Base-by-base conservation (phyloP, 2,888 invertebrate species). In the Ethmia dodecea region DNA sequence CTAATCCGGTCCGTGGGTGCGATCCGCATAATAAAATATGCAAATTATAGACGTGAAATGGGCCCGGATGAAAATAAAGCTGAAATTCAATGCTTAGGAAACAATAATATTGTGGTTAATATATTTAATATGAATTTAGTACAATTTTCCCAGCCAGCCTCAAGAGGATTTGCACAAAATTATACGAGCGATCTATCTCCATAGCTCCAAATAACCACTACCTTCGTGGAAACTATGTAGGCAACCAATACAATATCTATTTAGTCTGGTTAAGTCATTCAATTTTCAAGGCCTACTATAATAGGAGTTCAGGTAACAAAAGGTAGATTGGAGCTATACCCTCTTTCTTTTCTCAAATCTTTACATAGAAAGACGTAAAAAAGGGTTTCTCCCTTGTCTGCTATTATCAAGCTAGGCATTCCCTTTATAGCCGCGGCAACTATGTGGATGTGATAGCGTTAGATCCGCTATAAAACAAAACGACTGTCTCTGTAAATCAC, bases 401-500 rank as follows among this genome's bases (percentile, higher is more conserved):
- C 15, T 9, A 15, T 26, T 27, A 28, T 27, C 1, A 11, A 8
- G 9, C 5, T 31, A 22, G 4, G 14, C 15, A 18, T 5, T 18
- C 8, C 5, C 18, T 5, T 10, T 12, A 2, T 26, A 26, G 12
- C n/a, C 14, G 13, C 4, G 27, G n/a, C 18, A 38, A 35, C 42
- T 38, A 33, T 18, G 38, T 25, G 39, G 30, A 36, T 33, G 31
- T 37, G 40, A 43, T 43, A 43, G 41, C 35, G 43, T 40, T 47
- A 42, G 24, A 29, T 37, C 35, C 33, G 38, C 38, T 29, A 39
- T 44, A 45, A 45, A 49, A 14, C 42, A 40, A 39, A 33, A 36
- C 40, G 31, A 40, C 38, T 39, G 38, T 38, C 38, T 22, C 38
- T 28, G 46, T 55, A 52, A 53, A 55, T 52, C 30, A 31, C 2